Conservation (phyloP, 2,888 invertebrate species). For the Argynnis bischoffii region DNA sequence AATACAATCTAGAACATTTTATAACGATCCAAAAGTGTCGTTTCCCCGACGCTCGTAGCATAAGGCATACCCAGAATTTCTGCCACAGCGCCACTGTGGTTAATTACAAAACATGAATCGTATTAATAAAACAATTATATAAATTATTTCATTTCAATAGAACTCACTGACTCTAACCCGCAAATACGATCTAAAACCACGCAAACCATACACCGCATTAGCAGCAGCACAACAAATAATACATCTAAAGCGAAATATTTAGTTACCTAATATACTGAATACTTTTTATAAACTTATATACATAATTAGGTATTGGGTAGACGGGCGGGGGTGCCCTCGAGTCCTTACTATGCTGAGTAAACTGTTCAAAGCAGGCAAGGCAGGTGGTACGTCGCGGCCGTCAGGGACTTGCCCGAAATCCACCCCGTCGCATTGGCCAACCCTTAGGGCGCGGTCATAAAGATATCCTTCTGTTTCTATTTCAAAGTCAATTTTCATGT, state of each 20-base stretch:
- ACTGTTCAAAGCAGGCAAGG: conserved; percentile 49
- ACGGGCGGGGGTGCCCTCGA: conserved; percentile 21
- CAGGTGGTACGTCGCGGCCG: conserved; percentile 63
- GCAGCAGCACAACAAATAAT: conserved; percentile 12
- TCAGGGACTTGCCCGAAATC: conserved; percentile 58
- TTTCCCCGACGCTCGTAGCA: too few species aligned
- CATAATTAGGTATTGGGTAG: conserved; percentile 26
- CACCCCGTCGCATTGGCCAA: conserved; percentile 53
- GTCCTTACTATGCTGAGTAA: conserved; percentile 33
- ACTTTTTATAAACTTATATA: conserved; percentile 16
- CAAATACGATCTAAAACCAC: conserved; percentile 15
- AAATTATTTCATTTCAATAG: background rate
- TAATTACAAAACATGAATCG: too few species aligned
- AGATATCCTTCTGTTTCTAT: background rate
- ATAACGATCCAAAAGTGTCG: too few species aligned
- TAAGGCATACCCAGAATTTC: too few species aligned
- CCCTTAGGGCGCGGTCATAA: conserved; percentile 47
- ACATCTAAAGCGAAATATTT: background rate
- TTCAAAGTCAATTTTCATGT: too few species aligned
- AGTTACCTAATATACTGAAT: conserved; percentile 5
- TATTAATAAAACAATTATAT: background rate
- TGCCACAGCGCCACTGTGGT: too few species aligned
- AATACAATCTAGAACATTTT: too few species aligned
- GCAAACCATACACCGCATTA: conserved; percentile 15
- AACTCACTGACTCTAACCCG: conserved; percentile 5